Percentiles rank a stretch among this genome's conserved stretches.
Conservation (phyloP, 35 echinoderm and acorn worm species). For the Patiria miniata region DNA sequence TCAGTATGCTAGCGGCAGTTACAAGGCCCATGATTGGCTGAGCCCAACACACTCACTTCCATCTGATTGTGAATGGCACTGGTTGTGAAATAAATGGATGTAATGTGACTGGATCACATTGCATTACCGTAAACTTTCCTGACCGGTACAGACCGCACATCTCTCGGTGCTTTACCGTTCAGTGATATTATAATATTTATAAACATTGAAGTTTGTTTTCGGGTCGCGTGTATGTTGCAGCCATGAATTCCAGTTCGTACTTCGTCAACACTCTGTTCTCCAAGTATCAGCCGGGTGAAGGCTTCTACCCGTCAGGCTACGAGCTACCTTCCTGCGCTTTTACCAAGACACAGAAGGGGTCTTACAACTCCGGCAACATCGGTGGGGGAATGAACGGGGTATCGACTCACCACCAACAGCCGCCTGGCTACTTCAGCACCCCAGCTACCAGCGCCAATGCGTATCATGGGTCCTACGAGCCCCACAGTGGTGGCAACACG, state of each 20-base stretch:
- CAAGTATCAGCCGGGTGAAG: constrained; percentile 39
- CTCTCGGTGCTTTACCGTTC: background rate
- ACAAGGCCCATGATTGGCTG: background rate
- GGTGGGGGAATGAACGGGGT: constrained; percentile 16
- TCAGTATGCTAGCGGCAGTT: background rate
- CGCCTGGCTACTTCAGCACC: background rate
- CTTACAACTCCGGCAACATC: constrained; percentile 15
- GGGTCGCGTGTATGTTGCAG: background rate
- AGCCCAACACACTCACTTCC: background rate
- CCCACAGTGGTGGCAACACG: constrained; percentile 2
- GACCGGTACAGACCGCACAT: background rate
- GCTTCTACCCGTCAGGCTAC: constrained; percentile 45
- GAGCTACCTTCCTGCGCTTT: constrained; percentile 51
- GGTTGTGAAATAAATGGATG: constrained; percentile 23
- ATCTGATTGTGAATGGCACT: background rate
- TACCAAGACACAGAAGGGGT: constrained; percentile 34
- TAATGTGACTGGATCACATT: constrained; percentile 19
- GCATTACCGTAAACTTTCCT: background rate
- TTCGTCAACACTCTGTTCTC: constrained; percentile 53
- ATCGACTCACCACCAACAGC: constrained; percentile 16
- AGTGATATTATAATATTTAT: constrained; percentile 20
- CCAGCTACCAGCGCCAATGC: background rate
- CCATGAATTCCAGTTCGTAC: constrained; percentile 64
- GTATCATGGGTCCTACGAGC: background rate
- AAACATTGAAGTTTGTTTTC: constrained; percentile 19